Evolutionary conservation across 2,888 invertebrate species (phyloP), one percentile per base, ranked within the genome.

Genomic region (Spilosoma lubricipeda): DNA sequence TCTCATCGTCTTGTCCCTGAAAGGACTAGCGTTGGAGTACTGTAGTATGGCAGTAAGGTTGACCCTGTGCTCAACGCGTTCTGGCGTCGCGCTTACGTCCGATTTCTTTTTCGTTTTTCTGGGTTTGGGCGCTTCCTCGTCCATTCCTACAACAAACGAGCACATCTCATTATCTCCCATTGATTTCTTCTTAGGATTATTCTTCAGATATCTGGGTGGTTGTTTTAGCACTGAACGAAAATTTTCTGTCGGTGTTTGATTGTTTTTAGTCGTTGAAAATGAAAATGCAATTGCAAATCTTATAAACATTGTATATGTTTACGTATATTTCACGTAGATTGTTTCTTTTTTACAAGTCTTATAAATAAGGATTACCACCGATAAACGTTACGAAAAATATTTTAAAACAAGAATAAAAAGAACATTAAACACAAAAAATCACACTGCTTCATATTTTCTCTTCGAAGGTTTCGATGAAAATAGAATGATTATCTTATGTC

Each of bases 71-170:
- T 95, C 94, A 73, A 93, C 91, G 79, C 95, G 92, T 83, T 95
- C 95, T 11, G 95, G 95, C 18, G 95, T 95, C 5, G 95, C 95
- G 89, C 94, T 94, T 75, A 88, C 90, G 79, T 92, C 92, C 20
- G 90, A 88, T 89, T 91, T 94, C 90, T 92, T 93, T 93, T 92
- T 93, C 92, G 89, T 92, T 92, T 90, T 93, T 87, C 89, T 93
- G 90, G 90, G 89, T 88, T 93, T 94, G 87, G 90, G 89, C 88
- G 87, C 86, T 88, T 84, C 93, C 87, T 87, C 90, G 85, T 90
- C 92, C 90, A 91, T 91, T 92, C 94, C 95, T 95, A 95, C 90
- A 95, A 95, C 95, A 95, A 94, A 94, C 93, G 94, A 91, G 88
- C 90, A 92, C 89, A 93, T 92, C 93, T 94, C 92, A 91, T 94